phyloP scores from a whole-genome alignment of 1,140 invertebrate genomes.

The Nymphalis io region DNA sequence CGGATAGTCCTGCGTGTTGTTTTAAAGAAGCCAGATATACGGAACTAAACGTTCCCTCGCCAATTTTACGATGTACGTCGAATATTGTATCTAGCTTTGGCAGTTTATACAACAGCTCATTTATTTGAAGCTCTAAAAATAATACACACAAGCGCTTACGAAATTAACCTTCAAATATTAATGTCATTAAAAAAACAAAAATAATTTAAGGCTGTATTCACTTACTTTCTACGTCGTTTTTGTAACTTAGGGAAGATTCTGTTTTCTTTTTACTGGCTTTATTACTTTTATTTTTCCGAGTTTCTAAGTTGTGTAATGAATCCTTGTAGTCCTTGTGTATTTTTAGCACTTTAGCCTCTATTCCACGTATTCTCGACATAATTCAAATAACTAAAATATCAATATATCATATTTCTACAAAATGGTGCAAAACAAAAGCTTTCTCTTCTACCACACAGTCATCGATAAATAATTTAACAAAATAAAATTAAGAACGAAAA shows the following conservation, averaged over 20 bases:
- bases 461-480: constrained; percentile 22
- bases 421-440: constrained; percentile 9
- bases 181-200: constrained; percentile 17
- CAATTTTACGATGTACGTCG: constrained; percentile 86
- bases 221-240: constrained; percentile 69
- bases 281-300: constrained; percentile 43
- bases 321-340: constrained; percentile 60
- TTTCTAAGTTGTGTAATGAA: constrained; percentile 47
- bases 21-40: constrained; percentile 88
- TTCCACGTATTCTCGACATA: constrained; percentile 70
- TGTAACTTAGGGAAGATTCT: constrained; percentile 44
- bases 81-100: constrained; percentile 85
- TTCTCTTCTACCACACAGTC: background rate
- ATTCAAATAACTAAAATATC: constrained; percentile 22
- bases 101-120: constrained; percentile 79
- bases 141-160: constrained; percentile 12
- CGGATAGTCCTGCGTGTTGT: constrained; percentile 73
- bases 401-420: constrained; percentile 26
- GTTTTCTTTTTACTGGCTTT: constrained; percentile 53
- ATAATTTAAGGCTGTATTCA: constrained; percentile 9
- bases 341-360: constrained; percentile 54
- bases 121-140: constrained; percentile 75
- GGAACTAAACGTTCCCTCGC: constrained; percentile 91
- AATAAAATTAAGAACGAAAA: constrained; percentile 24
- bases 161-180: constrained; percentile 39